A percentile compares a stretch with the other conserved stretches of the same genome.
Conservation (phyloP, 2,113 vertebrate species). For the Neoarius graeffei region DNA sequence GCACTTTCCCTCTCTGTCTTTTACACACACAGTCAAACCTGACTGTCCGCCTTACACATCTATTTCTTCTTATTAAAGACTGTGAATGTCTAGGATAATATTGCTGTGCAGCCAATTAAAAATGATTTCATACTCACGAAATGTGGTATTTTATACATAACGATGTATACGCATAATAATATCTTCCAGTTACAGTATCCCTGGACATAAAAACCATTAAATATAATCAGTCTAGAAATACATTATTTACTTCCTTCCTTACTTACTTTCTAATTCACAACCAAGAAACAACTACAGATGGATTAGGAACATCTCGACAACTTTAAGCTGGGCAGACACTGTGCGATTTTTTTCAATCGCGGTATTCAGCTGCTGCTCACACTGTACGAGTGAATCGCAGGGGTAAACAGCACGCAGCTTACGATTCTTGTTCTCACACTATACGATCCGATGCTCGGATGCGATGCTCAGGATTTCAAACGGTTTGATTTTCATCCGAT, state of each 20-base stretch:
- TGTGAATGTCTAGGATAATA: not conserved
- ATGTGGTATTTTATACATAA: not conserved
- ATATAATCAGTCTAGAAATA: not conserved
- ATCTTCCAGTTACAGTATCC: not conserved
- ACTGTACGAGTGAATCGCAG: no score
- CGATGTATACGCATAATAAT: not conserved
- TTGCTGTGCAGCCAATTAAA: not conserved
- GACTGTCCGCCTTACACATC: conserved; percentile 1
- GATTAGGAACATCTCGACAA: not conserved
- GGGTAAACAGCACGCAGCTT: no score
- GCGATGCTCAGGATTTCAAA: no score
- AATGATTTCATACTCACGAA: not conserved
- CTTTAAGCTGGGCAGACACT: no score
- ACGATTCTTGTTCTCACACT: no score
- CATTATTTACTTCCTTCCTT: not conserved
- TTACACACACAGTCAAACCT: conserved; percentile 3
- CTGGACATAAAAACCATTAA: not conserved
- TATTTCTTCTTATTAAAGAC: conserved; percentile 1
- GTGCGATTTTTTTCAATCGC: no score
- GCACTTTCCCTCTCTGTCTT: not conserved
- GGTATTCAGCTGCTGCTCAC: no score
- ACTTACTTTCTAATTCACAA: not conserved
- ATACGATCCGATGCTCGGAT: no score
- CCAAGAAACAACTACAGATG: not conserved
- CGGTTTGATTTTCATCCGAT: no score